Base-by-base conservation (phyloP, 2,797 vertebrate genomes). In the Zalophus californianus region DNA sequence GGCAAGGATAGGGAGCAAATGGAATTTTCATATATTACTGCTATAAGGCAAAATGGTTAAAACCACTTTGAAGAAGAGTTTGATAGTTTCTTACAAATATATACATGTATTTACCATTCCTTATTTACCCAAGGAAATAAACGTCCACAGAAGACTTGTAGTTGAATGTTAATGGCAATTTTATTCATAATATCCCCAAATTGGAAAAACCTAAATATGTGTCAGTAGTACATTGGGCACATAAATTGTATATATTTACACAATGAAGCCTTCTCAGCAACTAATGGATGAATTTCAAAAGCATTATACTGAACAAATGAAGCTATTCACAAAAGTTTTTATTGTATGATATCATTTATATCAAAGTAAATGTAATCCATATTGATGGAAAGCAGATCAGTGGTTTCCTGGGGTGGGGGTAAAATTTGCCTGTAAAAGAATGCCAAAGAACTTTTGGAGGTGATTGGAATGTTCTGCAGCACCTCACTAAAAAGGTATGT, bases 101-200 rank as follows among this genome's bases (percentile, higher is more conserved):
- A 62, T 73, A 52, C 16, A 68, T 48, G 7, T 9, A 41, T 50
- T 85, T 93, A 85, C 21, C 13, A 64, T 25, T 62, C 86, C 2
- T 64, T 58, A 80, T n/a, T 82, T 96, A 54, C 3, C 14, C 16
- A 50, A 27, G 32, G 90, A 84, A 91, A 75, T 7, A 44, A 44
- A 4, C 16, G 5, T 88, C 12, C 35, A 62, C 16, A 66, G 38
- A 95, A 54, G 35, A 54, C 50, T 62, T 75, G 29, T 14, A 79
- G 5, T 7, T 91, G 60, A 75, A 88, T 91, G 20, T 56, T 66
- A 35, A 84, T 21, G 87, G 50, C 2, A 73, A 52, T 64, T 29
- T 77, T 84, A 58, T 50, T 87, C 38, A 90, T 84, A 78, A 87
- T 91, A 93, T 91, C 16, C 2, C 35, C 29, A 78, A 93, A 44